phyloP scores from a whole-genome alignment of 2,888 invertebrate genomes.

The Dastarcus helophoroides region DNA sequence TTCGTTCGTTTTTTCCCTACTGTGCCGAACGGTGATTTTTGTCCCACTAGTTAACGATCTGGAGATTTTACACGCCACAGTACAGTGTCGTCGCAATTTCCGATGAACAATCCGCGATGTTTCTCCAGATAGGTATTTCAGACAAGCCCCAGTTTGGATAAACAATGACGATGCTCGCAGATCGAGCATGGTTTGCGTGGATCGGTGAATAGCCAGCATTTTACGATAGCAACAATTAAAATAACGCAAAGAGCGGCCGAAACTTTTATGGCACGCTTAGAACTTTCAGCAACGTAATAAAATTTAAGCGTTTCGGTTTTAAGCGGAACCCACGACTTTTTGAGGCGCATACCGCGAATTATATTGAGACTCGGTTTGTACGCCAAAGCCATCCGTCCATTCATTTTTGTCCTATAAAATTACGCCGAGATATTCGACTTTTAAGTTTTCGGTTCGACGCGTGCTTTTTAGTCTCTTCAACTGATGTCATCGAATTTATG shows the following conservation, averaged over 20 bases:
- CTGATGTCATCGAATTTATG: no score
- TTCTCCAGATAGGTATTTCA: no score
- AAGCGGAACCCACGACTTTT: conserved; percentile 10
- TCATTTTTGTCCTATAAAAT: conserved; percentile 29
- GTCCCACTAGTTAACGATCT: no score
- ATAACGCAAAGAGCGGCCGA: conserved; percentile 16
- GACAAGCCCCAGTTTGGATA: no score
- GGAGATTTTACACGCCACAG: no score
- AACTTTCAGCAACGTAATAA: conserved; percentile 21
- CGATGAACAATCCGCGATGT: no score
- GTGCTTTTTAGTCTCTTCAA: conserved; percentile 7
- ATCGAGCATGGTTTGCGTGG: no score
- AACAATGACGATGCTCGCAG: no score
- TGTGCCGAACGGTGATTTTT: no score
- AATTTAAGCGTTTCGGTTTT: conserved; percentile 23
- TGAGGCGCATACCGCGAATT: conserved; percentile 9
- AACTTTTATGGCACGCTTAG: conserved; percentile 15
- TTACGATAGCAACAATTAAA: conserved; percentile 16
- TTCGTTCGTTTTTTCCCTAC: no score
- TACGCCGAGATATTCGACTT: conserved; percentile 14
- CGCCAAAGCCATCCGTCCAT: conserved; percentile 22
- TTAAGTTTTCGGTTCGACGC: conserved; percentile 3
- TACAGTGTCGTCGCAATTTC: no score
- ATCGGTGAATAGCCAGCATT: no score
- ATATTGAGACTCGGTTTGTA: conserved; percentile 7